Base-by-base conservation (phyloP, 2,797 vertebrate species). In the Triplophysa yarkandensis region DNA sequence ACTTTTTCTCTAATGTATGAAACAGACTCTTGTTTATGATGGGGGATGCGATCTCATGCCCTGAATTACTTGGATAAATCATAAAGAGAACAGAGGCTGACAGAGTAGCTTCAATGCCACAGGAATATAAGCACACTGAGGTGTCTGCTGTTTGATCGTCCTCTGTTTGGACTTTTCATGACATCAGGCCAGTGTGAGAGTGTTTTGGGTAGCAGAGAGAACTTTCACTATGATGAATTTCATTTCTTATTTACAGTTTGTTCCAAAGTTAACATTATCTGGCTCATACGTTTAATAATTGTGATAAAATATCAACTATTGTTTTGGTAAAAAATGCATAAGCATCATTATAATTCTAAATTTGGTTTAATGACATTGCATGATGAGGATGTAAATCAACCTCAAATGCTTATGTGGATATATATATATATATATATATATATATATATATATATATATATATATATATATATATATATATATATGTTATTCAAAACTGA, bases 1-100 rank as follows among this genome's bases (percentile, higher is more conserved):
- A 63, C 71, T 68, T 52, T 64, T 75, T 64, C 34, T 73, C 52
- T 68, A 57, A 66, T 82, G 73, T 81, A 74, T 76, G 46, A 83
- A 77, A 76, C 58, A 21, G 30, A 36, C 57, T 3, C 54, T 63
- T 77, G 72, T 83, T 82, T 75, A 77, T 75, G 80, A 71, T 71
- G 57, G 58, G 27, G 52, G 65, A 60, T 67, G 44, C 76, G 54
- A 44, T 41, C 63, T 71, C 14, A 14, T 54, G 10, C 39, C 50
- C 62, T 65, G 64, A 78, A 83, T 83, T 82, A 76, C 76, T 43
- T 17, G 25, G 71, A 79, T 80, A 84, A 76, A 83, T 83, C 76
- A 80, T 79, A 68, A 71, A 36, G 43, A 58, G 43, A 78, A 64
- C 63, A 63, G 43, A 76, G 52, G 41, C 23, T 74, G 62, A 28